Evolutionary conservation across 1,140 invertebrate genomes (phyloP).

Genomic region (Scaptomyza montana): DNA sequence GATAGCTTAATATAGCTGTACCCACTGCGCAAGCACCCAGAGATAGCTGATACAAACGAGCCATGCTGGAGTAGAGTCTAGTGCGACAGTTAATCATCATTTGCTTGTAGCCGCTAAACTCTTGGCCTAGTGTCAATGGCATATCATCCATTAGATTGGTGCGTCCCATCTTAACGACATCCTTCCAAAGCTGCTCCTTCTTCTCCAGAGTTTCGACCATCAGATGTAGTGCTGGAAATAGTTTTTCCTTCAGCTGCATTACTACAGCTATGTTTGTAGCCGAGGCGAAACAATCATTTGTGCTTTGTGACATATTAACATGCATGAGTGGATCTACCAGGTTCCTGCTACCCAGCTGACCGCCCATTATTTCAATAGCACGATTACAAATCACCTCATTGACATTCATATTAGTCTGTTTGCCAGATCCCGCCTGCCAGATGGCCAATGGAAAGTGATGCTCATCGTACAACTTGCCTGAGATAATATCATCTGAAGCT

Average conservation of each 20-base stretch:
- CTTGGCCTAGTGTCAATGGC: conserved; percentile 98
- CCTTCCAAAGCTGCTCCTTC: conserved; percentile 92
- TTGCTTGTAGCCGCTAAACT: conserved; percentile 96
- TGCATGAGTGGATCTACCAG: conserved; percentile 99
- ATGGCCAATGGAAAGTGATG: conserved; percentile 98
- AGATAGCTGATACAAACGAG: conserved; percentile 94
- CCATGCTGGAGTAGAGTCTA: conserved; percentile 92
- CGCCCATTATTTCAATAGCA: conserved; percentile 97
- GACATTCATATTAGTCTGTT: conserved; percentile 99
- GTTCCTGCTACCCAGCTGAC: conserved; percentile 95
- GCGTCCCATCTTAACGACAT: conserved; percentile 97
- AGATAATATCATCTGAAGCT: conserved; percentile 98
- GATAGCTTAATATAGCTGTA: conserved; percentile 94
- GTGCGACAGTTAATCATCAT: conserved; percentile 94
- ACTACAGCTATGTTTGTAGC: conserved; percentile 99
- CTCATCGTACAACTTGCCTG: conserved; percentile 94
- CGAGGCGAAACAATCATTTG: conserved; percentile 99
- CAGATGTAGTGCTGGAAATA: conserved; percentile 91
- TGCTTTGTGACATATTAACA: conserved; percentile 99
- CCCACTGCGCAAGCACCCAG: conserved; percentile 98
- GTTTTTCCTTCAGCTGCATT: conserved; percentile 92
- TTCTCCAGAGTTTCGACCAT: conserved; percentile 89
- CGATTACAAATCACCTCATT: conserved; percentile 98
- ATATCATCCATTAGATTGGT: conserved; percentile 96
- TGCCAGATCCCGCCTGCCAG: conserved; percentile 99